Conservation (phyloP, 1,140 invertebrate species). For the Drosophila teissieri region DNA sequence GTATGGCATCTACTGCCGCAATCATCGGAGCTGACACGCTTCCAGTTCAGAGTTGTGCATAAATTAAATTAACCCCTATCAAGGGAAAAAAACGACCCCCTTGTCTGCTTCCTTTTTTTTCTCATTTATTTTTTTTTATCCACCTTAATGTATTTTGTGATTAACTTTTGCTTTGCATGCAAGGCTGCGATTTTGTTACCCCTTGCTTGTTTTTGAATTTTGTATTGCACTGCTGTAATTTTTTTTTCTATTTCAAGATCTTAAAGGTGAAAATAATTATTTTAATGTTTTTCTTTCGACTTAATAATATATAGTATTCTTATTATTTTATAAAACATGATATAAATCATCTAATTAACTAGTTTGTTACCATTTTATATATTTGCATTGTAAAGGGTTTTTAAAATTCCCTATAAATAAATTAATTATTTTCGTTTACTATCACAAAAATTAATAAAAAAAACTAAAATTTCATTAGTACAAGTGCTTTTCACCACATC, state of each 20-base stretch:
- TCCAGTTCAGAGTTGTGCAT: slow-evolving; percentile 67
- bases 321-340: too few species aligned
- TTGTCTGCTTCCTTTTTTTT: slow-evolving; percentile 77
- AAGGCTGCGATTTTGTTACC: slow-evolving; percentile 46
- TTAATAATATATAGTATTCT: too few species aligned
- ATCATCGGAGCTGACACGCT: slow-evolving; percentile 66
- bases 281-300: too few species aligned
- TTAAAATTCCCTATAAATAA: too few species aligned
- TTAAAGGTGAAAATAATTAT: too few species aligned
- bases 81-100: slow-evolving; percentile 47
- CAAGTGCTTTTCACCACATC: slow-evolving; percentile 46
- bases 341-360: too few species aligned
- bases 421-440: too few species aligned
- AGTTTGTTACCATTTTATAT: too few species aligned
- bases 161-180: slow-evolving; percentile 83
- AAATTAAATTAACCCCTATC: slow-evolving; percentile 83
- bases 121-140: slow-evolving; percentile 69
- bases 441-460: too few species aligned
- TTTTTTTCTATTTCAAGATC: background rate
- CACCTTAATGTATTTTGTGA: slow-evolving; percentile 80
- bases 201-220: slow-evolving; percentile 19
- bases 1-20: slow-evolving; percentile 26
- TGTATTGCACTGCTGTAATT: too few species aligned
- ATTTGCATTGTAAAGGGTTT: too few species aligned
- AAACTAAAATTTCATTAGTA: too few species aligned